Conservation (phyloP, 1,140 invertebrate genomes). For the Bacillus rossius region DNA sequence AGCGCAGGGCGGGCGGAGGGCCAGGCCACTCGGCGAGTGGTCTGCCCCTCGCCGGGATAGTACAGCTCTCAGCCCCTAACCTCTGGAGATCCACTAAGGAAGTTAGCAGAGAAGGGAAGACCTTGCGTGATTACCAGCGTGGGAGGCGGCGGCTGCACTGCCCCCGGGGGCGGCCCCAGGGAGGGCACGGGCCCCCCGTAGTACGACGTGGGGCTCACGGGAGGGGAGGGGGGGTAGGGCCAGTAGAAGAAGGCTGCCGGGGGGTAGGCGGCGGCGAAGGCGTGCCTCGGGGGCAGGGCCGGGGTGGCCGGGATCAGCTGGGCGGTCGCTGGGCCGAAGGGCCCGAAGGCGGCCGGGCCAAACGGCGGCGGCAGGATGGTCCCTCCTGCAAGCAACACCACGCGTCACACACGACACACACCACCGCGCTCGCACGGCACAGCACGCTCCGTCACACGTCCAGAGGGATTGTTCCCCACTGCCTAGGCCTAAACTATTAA, state of each 20-base stretch:
- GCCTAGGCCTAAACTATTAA: too few relatives aligned
- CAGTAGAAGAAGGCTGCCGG: slow-evolving; percentile 66
- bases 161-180: slow-evolving; percentile 34
- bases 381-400: slow-evolving; percentile 40
- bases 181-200: slow-evolving; percentile 47
- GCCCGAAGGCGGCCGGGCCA: slow-evolving; percentile 38
- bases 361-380: slow-evolving; percentile 47
- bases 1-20: too few relatives aligned
- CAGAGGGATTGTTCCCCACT: too few relatives aligned
- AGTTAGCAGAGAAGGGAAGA: slow-evolving; percentile 41
- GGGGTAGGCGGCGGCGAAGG: slow-evolving; percentile 44
- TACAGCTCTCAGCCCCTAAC: slow-evolving; percentile 28
- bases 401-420: too few relatives aligned
- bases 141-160: slow-evolving; percentile 27
- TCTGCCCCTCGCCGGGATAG: not conserved
- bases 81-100: slow-evolving; percentile 46
- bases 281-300: slow-evolving; percentile 11
- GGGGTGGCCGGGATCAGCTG: slow-evolving; percentile 39
- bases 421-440: too few relatives aligned
- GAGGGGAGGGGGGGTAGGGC: slow-evolving; percentile 88
- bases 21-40: too few relatives aligned
- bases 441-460: too few relatives aligned
- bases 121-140: slow-evolving; percentile 47
- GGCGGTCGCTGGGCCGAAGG: slow-evolving; percentile 39
- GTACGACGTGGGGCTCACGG: slow-evolving; percentile 83